Evolutionary conservation across 2,888 invertebrate genomes (phyloP).

Genomic region (Anarsia innoxiella): DNA sequence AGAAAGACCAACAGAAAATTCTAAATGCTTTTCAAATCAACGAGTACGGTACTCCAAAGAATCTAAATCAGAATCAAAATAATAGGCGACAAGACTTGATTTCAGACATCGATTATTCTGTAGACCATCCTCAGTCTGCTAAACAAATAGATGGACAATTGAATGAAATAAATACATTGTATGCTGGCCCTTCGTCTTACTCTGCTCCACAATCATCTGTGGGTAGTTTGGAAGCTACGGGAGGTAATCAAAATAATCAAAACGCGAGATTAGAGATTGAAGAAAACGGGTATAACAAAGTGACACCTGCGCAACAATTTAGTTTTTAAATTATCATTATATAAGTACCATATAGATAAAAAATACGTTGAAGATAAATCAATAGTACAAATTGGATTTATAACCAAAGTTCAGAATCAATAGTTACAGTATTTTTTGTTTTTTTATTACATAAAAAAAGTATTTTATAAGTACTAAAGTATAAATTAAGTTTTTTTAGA

Average conservation of each 20-base stretch:
- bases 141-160: conserved; percentile 28
- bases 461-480: background rate
- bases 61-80: conserved; percentile 23
- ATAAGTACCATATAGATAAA: background rate
- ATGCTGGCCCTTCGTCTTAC: conserved; percentile 62
- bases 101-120: conserved; percentile 39
- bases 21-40: conserved; percentile 48
- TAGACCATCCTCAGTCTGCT: conserved; percentile 36
- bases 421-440: too few relatives aligned
- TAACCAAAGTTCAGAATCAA: too few relatives aligned
- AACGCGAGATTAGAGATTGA: conserved; percentile 53
- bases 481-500: background rate
- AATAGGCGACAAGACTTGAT: conserved; percentile 29
- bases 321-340: conserved; percentile 28
- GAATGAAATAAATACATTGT: conserved; percentile 35
- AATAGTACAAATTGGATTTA: too few relatives aligned
- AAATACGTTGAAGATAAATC: background rate
- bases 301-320: conserved; percentile 42
- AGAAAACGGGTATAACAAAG: conserved; percentile 44
- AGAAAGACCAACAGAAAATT: conserved; percentile 49
- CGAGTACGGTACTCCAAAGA: conserved; percentile 44
- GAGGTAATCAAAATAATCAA: conserved; percentile 28
- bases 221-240: conserved; percentile 41
- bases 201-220: conserved; percentile 58
- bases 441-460: too few relatives aligned